Evolutionary conservation across 2,797 vertebrate species (phyloP).

Genomic region (Gorsachius magnificus): DNA sequence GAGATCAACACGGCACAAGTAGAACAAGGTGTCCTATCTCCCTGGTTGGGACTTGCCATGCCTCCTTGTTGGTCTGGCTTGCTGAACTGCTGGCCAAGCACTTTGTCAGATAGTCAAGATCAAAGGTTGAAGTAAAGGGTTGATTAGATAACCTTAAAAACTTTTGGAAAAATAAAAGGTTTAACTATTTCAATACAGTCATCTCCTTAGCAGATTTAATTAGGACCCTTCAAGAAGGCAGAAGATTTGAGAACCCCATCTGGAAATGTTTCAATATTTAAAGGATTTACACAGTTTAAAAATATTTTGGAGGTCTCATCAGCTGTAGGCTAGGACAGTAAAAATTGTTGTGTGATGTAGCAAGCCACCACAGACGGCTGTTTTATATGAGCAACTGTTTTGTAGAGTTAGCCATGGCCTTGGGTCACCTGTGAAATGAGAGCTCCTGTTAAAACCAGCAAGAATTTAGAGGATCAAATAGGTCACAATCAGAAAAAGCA

Average conservation of each 20-base stretch:
- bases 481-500: not conserved
- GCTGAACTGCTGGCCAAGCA: not conserved
- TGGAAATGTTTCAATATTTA: not conserved
- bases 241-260: not conserved
- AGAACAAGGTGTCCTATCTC: not conserved
- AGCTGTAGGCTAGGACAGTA: not conserved
- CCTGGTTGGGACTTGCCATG: not conserved
- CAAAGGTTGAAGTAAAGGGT: not conserved
- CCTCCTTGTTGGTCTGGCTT: not conserved
- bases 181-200: not conserved
- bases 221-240: not conserved
- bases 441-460: not conserved
- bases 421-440: not conserved
- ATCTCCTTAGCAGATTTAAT: not conserved
- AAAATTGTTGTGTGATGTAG: not conserved
- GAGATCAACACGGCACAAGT: not conserved
- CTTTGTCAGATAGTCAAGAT: not conserved
- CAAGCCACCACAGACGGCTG: not conserved
- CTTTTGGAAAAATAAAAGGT: not conserved
- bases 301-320: not conserved
- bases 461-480: not conserved
- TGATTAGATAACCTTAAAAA: not conserved
- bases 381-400: not conserved
- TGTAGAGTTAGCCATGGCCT: not conserved
- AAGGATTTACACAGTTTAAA: not conserved